Evolutionary conservation across 2,113 vertebrate species (phyloP).

Genomic region (Lontra canadensis): DNA sequence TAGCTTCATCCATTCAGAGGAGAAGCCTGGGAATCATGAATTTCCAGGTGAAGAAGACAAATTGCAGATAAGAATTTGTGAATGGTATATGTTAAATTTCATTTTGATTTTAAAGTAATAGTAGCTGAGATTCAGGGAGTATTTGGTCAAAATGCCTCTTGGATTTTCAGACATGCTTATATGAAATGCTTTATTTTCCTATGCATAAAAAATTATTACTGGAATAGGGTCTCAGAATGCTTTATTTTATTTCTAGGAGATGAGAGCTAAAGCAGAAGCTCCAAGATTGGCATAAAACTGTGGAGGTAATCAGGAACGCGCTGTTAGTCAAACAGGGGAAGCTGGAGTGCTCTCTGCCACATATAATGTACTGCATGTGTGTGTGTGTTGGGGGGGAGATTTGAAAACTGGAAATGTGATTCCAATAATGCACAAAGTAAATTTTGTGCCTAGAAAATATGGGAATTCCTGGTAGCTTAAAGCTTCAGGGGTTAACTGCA

Average conservation of each 20-base stretch:
- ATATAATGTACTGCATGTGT: conserved; percentile 40
- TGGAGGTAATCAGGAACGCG: conserved; percentile 45
- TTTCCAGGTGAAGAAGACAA: neutral
- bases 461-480: conserved; percentile 80
- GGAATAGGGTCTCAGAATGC: conserved; percentile 61
- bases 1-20: neutral
- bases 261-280: conserved; percentile 36
- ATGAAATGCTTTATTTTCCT: conserved; percentile 74
- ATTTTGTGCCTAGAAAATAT: conserved; percentile 60
- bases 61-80: conserved; percentile 55
- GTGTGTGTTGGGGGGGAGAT: neutral
- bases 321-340: conserved; percentile 32
- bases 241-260: conserved; percentile 59
- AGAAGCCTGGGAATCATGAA: neutral
- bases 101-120: conserved; percentile 57
- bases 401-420: conserved; percentile 81
- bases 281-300: conserved; percentile 38
- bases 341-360: conserved; percentile 29
- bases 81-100: conserved; percentile 36
- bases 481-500: conserved; percentile 83
- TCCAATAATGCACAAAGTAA: conserved; percentile 79
- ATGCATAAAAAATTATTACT: conserved; percentile 67
- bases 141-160: conserved; percentile 54
- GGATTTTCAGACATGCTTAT: conserved; percentile 42
- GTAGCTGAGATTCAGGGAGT: conserved; percentile 51